Evolutionary conservation across 2,888 invertebrate species (phyloP), one percentile per base, ranked within the genome.

Genomic region (Lamellibrachia columna): DNA sequence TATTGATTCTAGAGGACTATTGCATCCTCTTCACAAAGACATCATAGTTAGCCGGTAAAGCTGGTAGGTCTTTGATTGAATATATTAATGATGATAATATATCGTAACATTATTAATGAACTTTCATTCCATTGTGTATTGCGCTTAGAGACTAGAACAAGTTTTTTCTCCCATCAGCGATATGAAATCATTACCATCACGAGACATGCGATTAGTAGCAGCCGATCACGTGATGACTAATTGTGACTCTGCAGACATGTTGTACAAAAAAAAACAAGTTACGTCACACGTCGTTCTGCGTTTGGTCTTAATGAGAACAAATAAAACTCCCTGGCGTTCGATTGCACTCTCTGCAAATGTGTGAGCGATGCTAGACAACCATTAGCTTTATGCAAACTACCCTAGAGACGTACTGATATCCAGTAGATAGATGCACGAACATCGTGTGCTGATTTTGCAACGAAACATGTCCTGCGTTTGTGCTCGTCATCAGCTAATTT

Each of bases 371-470:
- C 75, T n/a, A 22, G 75, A 22, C 75, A n/a, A 15, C 75, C 6
- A 15, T 15, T 75, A 75, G 75, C 75, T 75, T 15, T 75, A 22
- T 75, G 75, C n/a, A 75, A 75, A 22, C 75, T 75, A 75, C 75
- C 11, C n/a, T n/a, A 22, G 75, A n/a, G 75, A 75, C 40, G 22
- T 22, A 11, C 4, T 75, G 75, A 22, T 75, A 75, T 75, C 75
- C 15, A n/a, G 75, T n/a, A 15, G 75, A 75, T 15, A 75, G 75
- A 75, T 75, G 75, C 75, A n/a, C n/a, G 4, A 22, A 11, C 75
- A 75, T 75, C 75, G 75, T 75, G 75, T 75, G 75, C 15, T 75
- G 75, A 75, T 75, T 75, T 22, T 75, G 75, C 75, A 75, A 75
- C 15, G 75, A 75, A 75, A n/a, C 75, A 75, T 75, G 15, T 15